These are phyloP conservation scores for Tokudaia muenninki DNA, from an alignment of 2,797 vertebrate genomes.

Conservation along the genomic window DNA sequence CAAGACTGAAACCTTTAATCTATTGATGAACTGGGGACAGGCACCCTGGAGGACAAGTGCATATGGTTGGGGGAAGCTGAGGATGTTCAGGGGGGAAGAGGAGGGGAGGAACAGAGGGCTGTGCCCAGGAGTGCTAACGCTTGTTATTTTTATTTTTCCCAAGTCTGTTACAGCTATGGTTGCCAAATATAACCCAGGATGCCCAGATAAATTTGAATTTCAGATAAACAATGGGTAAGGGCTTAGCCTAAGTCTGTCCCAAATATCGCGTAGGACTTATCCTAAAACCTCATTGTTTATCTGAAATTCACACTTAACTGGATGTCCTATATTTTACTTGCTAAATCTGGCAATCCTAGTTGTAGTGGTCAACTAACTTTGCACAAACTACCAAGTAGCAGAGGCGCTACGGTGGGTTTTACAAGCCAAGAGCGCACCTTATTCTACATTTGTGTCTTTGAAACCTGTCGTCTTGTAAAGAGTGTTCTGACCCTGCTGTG, in stretches of 20 bases:
- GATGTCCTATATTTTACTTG: not conserved
- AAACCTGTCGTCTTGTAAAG: not conserved
- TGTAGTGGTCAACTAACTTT: not conserved
- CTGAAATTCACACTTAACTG: constrained; percentile 13
- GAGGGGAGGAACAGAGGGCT: not conserved
- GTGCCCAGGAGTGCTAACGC: not conserved
- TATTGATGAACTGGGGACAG: not conserved
- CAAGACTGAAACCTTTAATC: not conserved
- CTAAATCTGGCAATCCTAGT: not conserved
- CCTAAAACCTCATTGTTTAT: constrained; percentile 26
- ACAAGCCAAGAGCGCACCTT: not conserved
- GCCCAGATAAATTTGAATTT: constrained; percentile 28
- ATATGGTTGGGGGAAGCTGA: not conserved
- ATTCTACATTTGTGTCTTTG: not conserved
- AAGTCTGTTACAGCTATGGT: not conserved
- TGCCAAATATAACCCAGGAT: constrained; percentile 8
- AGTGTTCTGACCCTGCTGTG: not conserved
- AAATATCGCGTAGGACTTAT: not conserved
- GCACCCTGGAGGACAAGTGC: not conserved
- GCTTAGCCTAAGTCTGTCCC: constrained; percentile 21
- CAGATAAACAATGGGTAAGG: constrained; percentile 3
- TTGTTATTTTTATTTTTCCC: constrained; percentile 17
- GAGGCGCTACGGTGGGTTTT: not conserved
- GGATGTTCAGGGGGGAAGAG: no score
- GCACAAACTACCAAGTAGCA: rapidly evolving